Conservation (phyloP, 2,888 invertebrate genomes). For the Melanchra persicariae region DNA sequence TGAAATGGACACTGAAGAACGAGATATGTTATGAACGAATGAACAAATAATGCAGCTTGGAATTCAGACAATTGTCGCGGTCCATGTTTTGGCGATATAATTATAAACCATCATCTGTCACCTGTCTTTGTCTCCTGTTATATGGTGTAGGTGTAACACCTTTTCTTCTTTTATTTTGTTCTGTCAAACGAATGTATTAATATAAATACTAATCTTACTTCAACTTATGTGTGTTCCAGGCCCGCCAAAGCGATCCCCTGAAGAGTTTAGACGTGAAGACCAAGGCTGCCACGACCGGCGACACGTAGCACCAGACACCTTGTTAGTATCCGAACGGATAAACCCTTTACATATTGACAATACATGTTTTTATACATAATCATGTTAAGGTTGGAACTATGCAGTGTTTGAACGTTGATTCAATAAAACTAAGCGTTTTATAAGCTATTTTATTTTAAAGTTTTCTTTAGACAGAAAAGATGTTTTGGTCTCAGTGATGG, state of each 20-base stretch:
- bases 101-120: too few relatives aligned
- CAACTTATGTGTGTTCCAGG: conserved; percentile 80
- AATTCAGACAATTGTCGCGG: too few relatives aligned
- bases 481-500: too few relatives aligned
- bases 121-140: too few relatives aligned
- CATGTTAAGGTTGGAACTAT: conserved; percentile 66
- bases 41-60: too few relatives aligned
- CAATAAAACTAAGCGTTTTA: conserved; percentile 23
- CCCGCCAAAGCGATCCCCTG: conserved; percentile 92
- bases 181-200: too few relatives aligned
- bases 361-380: conserved; percentile 56
- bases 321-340: conserved; percentile 79
- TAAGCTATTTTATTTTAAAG: conserved; percentile 25
- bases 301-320: conserved; percentile 78
- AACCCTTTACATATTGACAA: conserved; percentile 44
- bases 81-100: too few relatives aligned
- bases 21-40: too few relatives aligned
- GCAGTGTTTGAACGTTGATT: conserved; percentile 11
- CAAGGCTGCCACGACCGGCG: conserved; percentile 77
- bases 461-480: too few relatives aligned
- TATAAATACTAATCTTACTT: neutral
- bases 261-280: conserved; percentile 92
- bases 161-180: too few relatives aligned
- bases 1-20: too few relatives aligned
- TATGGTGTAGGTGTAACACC: too few relatives aligned